A percentile compares a stretch with the other conserved stretches of the same genome.
These are phyloP conservation scores for Thamnaconus septentrionalis DNA, from an alignment of 2,113 vertebrate species.

Conservation along the genomic window DNA sequence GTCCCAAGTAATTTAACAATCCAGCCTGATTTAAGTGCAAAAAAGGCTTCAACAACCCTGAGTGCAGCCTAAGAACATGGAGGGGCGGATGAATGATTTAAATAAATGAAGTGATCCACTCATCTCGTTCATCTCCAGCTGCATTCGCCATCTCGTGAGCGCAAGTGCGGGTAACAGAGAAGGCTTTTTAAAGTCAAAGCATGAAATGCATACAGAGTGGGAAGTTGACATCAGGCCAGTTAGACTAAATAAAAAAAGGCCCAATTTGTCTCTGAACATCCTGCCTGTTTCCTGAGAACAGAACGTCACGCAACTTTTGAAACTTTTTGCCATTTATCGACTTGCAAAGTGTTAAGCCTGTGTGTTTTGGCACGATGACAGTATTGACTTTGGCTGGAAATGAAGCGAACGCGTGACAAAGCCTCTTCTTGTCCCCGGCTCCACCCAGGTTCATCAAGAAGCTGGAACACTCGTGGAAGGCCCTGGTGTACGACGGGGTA, in stretches of 20 bases:
- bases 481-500: slow-evolving; percentile 96
- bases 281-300: slow-evolving; percentile 7
- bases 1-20: too few relatives aligned
- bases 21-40: too few relatives aligned
- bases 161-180: neutral
- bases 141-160: slow-evolving; percentile 31
- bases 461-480: slow-evolving; percentile 99
- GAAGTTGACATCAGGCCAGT: slow-evolving; percentile 11
- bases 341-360: neutral
- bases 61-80: too few relatives aligned
- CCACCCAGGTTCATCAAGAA: slow-evolving; percentile 92
- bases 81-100: neutral
- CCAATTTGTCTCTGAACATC: slow-evolving; percentile 12
- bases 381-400: too few relatives aligned
- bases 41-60: too few relatives aligned
- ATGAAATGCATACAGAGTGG: slow-evolving; percentile 1
- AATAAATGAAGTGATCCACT: slow-evolving; percentile 4
- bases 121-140: slow-evolving; percentile 37
- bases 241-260: slow-evolving; percentile 14
- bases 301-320: neutral
- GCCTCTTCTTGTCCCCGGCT: slow-evolving; percentile 33
- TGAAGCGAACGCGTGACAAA: slow-evolving; percentile 26
- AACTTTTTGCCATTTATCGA: too few relatives aligned
- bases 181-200: slow-evolving; percentile 10
- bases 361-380: slow-evolving; percentile 7